These are phyloP conservation scores for Gyrodactylus bullatarudis DNA, from an alignment of 1,140 invertebrate species.

Conservation along the genomic window DNA sequence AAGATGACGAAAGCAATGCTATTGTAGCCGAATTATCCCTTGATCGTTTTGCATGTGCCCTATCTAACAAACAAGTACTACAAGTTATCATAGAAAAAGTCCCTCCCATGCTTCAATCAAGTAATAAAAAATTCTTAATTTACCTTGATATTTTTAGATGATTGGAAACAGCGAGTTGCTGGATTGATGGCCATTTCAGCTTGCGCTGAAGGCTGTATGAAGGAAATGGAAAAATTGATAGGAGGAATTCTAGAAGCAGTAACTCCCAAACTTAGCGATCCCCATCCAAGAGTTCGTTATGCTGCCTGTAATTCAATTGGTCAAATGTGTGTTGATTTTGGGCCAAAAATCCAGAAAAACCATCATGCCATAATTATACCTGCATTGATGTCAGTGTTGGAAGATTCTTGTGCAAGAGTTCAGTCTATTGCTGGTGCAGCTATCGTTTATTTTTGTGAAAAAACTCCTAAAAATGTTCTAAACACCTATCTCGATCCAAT, in stretches of 20 bases:
- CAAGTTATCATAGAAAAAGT: conserved; percentile 49
- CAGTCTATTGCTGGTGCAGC: conserved; percentile 48
- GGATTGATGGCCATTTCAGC: conserved; percentile 91
- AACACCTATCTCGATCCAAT: conserved; percentile 54
- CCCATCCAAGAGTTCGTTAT: conserved; percentile 65
- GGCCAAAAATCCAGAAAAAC: conserved; percentile 74
- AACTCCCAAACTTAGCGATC: conserved; percentile 48
- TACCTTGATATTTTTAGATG: conserved; percentile 10
- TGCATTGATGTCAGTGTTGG: conserved; percentile 50
- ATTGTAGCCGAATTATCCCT: conserved; percentile 76
- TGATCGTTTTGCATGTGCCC: conserved; percentile 54
- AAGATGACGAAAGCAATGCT: conserved; percentile 56
- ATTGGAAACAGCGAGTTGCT: conserved; percentile 39
- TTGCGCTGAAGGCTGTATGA: conserved; percentile 82
- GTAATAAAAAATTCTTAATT: conserved; percentile 18
- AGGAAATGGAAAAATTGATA: conserved; percentile 75
- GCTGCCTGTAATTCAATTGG: conserved; percentile 95
- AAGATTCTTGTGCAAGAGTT: conserved; percentile 61
- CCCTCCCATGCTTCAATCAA: conserved; percentile 45
- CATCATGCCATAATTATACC: conserved; percentile 74
- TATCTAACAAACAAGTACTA: conserved; percentile 65
- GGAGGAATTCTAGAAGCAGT: conserved; percentile 50
- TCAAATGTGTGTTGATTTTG: conserved; percentile 94
- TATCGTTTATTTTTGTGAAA: conserved; percentile 91
- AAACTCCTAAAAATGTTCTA: conserved; percentile 65